Evolutionary conservation across 1,140 invertebrate species (phyloP).

Genomic region (Berghia stephanieae): DNA sequence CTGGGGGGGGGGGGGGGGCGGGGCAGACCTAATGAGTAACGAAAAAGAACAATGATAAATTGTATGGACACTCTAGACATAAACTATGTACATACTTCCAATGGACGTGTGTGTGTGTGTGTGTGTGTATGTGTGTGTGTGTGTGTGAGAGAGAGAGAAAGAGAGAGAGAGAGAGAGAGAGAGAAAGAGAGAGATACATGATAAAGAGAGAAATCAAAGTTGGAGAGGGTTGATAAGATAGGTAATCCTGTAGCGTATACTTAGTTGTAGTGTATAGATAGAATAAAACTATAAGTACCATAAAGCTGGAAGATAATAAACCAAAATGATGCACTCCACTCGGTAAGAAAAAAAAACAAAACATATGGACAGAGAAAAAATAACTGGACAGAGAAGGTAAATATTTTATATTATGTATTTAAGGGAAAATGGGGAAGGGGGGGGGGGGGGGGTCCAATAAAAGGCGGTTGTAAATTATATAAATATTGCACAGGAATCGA

Average conservation of each 20-base stretch:
- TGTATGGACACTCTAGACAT: neutral
- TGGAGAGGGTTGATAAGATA: neutral
- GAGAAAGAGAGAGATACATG: neutral
- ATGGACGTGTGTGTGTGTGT: neutral
- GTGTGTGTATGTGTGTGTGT: neutral
- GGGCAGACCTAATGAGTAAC: neutral
- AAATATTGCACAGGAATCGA: too few relatives aligned
- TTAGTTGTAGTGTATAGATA: neutral
- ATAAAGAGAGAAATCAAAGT: neutral
- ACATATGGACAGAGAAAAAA: too few relatives aligned
- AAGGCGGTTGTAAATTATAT: too few relatives aligned
- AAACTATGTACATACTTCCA: neutral
- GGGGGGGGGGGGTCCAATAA: too few relatives aligned
- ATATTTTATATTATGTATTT: too few relatives aligned
- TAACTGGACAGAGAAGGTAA: too few relatives aligned
- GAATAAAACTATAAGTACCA: conserved; percentile 30
- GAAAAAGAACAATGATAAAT: neutral
- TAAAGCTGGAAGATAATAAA: conserved; percentile 29
- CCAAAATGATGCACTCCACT: neutral
- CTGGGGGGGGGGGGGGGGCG: neutral
- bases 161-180: neutral
- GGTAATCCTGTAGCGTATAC: neutral
- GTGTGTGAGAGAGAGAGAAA: neutral
- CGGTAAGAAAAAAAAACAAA: too few relatives aligned
- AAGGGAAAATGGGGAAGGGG: too few relatives aligned